phyloP scores from a whole-genome alignment of 2,888 invertebrate species.

The Amphipyra berbera region DNA sequence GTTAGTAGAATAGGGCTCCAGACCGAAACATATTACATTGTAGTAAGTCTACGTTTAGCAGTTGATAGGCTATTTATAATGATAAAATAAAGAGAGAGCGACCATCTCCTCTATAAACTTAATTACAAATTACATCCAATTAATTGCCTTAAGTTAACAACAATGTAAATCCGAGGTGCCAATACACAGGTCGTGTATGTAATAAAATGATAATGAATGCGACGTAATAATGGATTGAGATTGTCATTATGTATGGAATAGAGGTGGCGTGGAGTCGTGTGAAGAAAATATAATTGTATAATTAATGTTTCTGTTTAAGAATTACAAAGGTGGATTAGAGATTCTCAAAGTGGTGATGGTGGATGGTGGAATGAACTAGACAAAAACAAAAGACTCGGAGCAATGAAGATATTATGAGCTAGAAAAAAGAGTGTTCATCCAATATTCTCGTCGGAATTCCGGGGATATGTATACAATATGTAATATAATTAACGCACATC shows the following conservation, averaged over 20 bases:
- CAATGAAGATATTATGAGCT: no score
- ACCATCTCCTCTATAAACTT: neutral
- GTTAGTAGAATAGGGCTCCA: no score
- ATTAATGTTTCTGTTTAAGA: neutral
- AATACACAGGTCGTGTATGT: slow-evolving; percentile 68
- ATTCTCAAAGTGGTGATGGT: slow-evolving; percentile 8
- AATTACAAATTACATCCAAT: slow-evolving; percentile 12
- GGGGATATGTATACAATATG: no score
- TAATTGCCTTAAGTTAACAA: slow-evolving; percentile 26
- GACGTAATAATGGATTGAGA: slow-evolving; percentile 79
- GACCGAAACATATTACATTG: no score
- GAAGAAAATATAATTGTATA: neutral
- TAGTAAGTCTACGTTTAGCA: no score
- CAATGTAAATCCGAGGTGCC: slow-evolving; percentile 51
- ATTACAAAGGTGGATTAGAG: neutral
- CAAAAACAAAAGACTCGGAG: no score
- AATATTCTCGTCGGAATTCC: no score
- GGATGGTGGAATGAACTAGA: no score
- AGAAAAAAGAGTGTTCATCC: no score
- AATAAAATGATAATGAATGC: slow-evolving; percentile 83
- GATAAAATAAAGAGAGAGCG: neutral
- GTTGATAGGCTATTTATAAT: neutral
- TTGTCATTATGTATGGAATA: slow-evolving; percentile 69
- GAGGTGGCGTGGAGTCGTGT: slow-evolving; percentile 55
- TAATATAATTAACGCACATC: no score